Base-by-base conservation (phyloP, 2,888 invertebrate species). In the Diplolepis rosae region DNA sequence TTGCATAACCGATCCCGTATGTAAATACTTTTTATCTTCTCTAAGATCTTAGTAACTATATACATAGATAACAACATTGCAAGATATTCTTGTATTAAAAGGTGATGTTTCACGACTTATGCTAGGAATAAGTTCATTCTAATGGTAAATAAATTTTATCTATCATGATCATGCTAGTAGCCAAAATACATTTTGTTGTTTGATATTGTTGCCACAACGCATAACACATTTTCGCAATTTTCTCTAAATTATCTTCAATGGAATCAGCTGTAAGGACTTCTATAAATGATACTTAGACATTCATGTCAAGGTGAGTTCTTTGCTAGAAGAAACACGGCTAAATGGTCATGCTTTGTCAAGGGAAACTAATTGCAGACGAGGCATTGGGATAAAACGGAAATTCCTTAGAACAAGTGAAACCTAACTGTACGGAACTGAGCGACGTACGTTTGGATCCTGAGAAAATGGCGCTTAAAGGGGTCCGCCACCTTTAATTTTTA, bases 311-410 rank as follows among this genome's bases (percentile, higher is more conserved):
- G 61, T 61, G 24, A 61, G 39, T 61, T 42, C n/a, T 24, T 39
- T 3, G 24, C 39, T 42, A 39, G 27, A 61, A 24, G 27, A 9
- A 61, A 61, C 61, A 3, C 24, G 24, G 24, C 27, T 61, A 39
- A 61, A 61, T 61, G 27, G 68, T 65, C 48, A 68, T 68, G 39
- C 68, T 56, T 70, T 69, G 74, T 73, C 74, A 77, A 71, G 76
- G 74, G 70, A 70, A 77, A 73, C 70, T 68, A 39, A 69, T 35
- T 61, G 73, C 51, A 30, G 28, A 50, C 69, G 48, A 73, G 70
- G 65, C 70, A 67, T 66, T 69, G 73, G 70, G 65, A 69, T 70
- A n/a, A 39, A 4, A 22, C 39, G 61, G 39, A 42, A 61, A 61
- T 61, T 61, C n/a, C 39, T 39, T n/a, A 61, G 39, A 35, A 39